Percentiles rank a stretch among this genome's conserved stretches.
Conservation (phyloP, 2,797 vertebrate genomes). For the Acrossocheilus wenchowensis region DNA sequence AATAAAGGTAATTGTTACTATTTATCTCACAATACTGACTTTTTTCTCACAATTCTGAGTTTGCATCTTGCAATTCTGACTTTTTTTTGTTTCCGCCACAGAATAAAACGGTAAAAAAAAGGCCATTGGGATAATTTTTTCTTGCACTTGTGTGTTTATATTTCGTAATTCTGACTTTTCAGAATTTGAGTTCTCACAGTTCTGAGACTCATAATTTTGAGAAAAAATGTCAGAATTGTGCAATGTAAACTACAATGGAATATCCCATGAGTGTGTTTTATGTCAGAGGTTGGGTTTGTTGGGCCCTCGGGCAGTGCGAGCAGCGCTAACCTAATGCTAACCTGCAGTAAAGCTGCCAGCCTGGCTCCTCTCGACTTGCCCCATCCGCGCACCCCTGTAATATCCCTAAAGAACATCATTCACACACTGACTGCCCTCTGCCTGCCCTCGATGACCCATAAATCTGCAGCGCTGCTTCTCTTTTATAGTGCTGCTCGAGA, state of each 20-base stretch:
- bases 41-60: no score
- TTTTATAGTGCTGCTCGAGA: conserved; percentile 15
- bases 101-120: not conserved
- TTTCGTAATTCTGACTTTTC: not conserved
- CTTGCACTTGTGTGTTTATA: not conserved
- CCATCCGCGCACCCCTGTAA: conserved; percentile 10
- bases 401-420: conserved; percentile 48
- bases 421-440: conserved; percentile 24
- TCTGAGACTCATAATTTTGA: not conserved
- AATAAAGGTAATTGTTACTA: not conserved
- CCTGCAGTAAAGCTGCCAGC: conserved; percentile 59
- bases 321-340: conserved; percentile 57
- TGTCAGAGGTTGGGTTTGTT: conserved; percentile 66
- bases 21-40: not conserved
- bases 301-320: conserved; percentile 70
- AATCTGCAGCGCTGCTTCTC: conserved; percentile 15
- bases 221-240: not conserved
- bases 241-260: not conserved
- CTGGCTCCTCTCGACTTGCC: conserved; percentile 15
- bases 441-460: not conserved
- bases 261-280: conserved; percentile 34
- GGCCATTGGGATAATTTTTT: not conserved
- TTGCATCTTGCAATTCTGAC: not conserved
- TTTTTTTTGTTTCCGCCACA: not conserved
- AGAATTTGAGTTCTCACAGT: not conserved